These are phyloP conservation scores for Solea senegalensis DNA, from an alignment of 2,113 vertebrate genomes.

Conservation along the genomic window DNA sequence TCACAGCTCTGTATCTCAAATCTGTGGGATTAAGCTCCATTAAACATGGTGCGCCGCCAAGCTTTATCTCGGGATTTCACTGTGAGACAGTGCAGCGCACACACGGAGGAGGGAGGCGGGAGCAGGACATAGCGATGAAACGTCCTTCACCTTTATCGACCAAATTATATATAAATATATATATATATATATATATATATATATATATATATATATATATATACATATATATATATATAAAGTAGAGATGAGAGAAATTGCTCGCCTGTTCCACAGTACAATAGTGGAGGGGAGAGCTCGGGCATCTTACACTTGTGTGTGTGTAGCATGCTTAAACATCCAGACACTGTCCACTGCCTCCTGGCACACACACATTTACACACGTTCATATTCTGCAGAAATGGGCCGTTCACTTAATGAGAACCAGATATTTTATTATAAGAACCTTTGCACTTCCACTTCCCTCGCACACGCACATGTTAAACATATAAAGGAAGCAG, in stretches of 20 bases:
- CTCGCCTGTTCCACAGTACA: constrained; percentile 61
- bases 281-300: constrained; percentile 40
- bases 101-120: constrained; percentile 47
- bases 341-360: constrained; percentile 26
- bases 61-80: constrained; percentile 81
- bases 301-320: constrained; percentile 51
- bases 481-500: background rate
- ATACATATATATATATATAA: background rate
- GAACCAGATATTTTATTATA: constrained; percentile 13
- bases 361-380: background rate
- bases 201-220: constrained; percentile 59
- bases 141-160: constrained; percentile 82
- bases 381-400: constrained; percentile 4
- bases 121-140: constrained; percentile 71
- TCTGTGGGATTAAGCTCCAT: constrained; percentile 84
- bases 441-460: no score
- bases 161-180: constrained; percentile 73
- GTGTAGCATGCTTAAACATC: constrained; percentile 56
- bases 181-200: no score
- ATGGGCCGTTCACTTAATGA: constrained; percentile 52
- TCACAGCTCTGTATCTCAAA: constrained; percentile 80
- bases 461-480: constrained; percentile 10
- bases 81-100: constrained; percentile 73
- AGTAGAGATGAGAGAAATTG: constrained; percentile 69
- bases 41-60: constrained; percentile 78